Base-by-base conservation (phyloP, 2,113 vertebrate genomes). In the Scomber japonicus region DNA sequence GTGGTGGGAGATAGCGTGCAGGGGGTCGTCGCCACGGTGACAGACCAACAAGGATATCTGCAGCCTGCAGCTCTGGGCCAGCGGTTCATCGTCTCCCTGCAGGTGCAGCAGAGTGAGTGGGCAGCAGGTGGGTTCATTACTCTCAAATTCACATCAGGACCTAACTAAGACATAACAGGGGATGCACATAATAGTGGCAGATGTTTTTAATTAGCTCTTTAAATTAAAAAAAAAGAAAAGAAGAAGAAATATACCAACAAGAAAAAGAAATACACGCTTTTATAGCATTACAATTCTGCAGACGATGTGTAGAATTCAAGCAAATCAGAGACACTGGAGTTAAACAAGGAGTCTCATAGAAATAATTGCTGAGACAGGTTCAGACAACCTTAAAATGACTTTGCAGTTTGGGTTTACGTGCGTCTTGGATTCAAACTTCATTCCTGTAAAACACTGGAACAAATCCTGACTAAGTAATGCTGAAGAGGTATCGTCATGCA, bases 21-120 rank as follows among this genome's bases (percentile, higher is more conserved):
- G 86, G 93, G 90, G 21, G 92, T 97, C 77, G 94, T 96, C 51
- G 88, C 96, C 71, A 95, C 96, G 40, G 93, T 95, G 21, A 95
- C 94, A 0, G 94, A 94, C 35, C 91, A 94, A 64, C 90, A 95
- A 51, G 85, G 92, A 54, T 86, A 75, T 64, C 84, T 94, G 57
- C 94, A 93, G 16, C 71, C 91, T 3, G 85, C 81, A 8, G 40
- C 87, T 63, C 60, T 91, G 30, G 76, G 92, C 70, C 96, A 95
- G 67, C 92, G 94, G 49, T 94, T 96, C 75, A 84, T 94, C 62
- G 86, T 96, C 11, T 93, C 94, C 44, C 48, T 96, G 94, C 95
- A 94, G 51, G 94, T 89, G 16, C 93, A 95, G 65, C 95, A 94
- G 92, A 94, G 95, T 94, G 48, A 87, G 91, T 77, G 57, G 54